Base-by-base conservation (phyloP, 2,797 vertebrate species). In the Megalops cyprinoides region DNA sequence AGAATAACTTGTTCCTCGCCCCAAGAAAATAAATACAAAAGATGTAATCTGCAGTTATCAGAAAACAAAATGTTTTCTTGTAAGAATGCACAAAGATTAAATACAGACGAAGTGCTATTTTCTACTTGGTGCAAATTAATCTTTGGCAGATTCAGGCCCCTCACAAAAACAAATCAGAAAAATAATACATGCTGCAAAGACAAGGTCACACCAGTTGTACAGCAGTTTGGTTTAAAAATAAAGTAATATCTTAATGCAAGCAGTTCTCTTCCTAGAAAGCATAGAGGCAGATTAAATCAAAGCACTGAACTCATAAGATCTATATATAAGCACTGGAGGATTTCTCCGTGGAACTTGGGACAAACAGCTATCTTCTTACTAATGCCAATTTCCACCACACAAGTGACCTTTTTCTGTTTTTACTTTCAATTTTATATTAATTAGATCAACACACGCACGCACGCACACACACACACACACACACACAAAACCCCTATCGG, bases 41-140 rank as follows among this genome's bases (percentile, higher is more conserved):
- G n/a, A 69, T 28, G 7, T 1, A 51, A 51, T 75, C 73, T 75
- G 46, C 31, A 28, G 6, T 51, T 75, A 75, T 34, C 69, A 20
- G 31, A 31, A 1, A 39, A 42, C 39, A 49, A 18, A 49, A 51
- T 28, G 28, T 75, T 42, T 34, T 73, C 46, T 34, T 75, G 46
- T 49, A 48, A 28, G 12, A 48, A 75, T 75, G 44, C 25, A 49
- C 44, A 49, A 75, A 49, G 71, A 48, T 49, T 75, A 51, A 28
- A 51, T 28, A 49, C 14, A 31, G 7, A 7, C 46, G 1, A 75
- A 48, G 10, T 46, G 20, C 23, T 34, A 20, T 48, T 14, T 75
- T 51, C 31, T 31, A 48, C 44, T 49, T 31, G 39, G n/a, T 49
- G 25, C 3, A 75, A 51, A 75, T 49, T 28, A 12, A 48, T 75